These are phyloP conservation scores for Gallinago stenura DNA, from an alignment of 2,797 vertebrate genomes.

Conservation along the genomic window DNA sequence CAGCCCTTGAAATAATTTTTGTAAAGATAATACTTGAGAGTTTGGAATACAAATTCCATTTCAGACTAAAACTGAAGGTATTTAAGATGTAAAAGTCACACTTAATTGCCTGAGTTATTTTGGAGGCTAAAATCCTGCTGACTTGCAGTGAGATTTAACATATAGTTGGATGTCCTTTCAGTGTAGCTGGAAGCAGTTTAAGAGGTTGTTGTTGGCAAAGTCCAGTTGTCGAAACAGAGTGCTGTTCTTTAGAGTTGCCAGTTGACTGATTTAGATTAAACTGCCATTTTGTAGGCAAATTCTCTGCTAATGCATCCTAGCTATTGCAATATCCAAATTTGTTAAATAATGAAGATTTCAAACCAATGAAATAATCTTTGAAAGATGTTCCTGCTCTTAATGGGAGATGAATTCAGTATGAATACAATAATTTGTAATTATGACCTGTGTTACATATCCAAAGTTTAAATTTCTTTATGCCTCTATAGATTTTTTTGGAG, in stretches of 20 bases:
- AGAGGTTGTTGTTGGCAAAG: neutral
- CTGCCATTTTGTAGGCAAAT: neutral
- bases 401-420: neutral
- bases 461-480: neutral
- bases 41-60: neutral
- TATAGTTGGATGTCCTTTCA: neutral
- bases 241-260: neutral
- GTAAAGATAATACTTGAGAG: neutral
- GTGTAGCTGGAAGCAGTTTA: neutral
- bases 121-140: neutral
- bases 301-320: neutral
- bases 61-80: neutral
- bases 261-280: neutral
- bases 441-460: neutral
- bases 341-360: neutral
- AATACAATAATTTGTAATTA: neutral
- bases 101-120: neutral
- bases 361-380: neutral
- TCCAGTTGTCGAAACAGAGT: neutral
- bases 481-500: neutral
- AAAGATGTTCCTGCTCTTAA: neutral
- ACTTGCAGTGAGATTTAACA: neutral
- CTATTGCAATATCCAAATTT: neutral
- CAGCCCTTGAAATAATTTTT: slow-evolving; percentile 2
- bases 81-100: neutral